phyloP scores from a whole-genome alignment of 53 echinoderm and acorn worm genomes.

The Zoroaster sp. region DNA sequence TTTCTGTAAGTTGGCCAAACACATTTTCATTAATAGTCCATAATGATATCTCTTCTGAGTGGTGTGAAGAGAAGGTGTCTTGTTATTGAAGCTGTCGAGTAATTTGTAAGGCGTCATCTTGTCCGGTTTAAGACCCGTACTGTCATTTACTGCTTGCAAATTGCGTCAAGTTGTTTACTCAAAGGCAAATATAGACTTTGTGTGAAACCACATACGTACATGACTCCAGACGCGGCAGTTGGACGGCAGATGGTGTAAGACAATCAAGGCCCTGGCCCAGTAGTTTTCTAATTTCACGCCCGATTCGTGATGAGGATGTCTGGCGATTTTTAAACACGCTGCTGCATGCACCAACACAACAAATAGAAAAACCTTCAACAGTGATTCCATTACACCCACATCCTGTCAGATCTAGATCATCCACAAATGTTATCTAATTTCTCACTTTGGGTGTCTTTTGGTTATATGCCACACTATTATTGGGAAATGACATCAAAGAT shows the following conservation, averaged over 20 bases:
- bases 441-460: too few relatives aligned
- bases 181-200: not conserved
- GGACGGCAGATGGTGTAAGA: constrained; percentile 10
- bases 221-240: not conserved
- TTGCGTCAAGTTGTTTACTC: not conserved
- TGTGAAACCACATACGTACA: not conserved
- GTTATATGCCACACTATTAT: too few relatives aligned
- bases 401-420: too few relatives aligned
- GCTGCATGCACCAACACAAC: too few relatives aligned
- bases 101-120: not conserved
- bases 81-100: too few relatives aligned
- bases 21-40: too few relatives aligned
- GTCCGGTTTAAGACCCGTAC: not conserved
- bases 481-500: too few relatives aligned
- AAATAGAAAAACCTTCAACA: too few relatives aligned
- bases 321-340: not conserved
- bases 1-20: too few relatives aligned
- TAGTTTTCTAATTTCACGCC: constrained; percentile 14
- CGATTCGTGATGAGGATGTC: not conserved
- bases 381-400: too few relatives aligned
- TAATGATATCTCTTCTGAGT: too few relatives aligned
- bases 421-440: too few relatives aligned
- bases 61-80: not conserved
- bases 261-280: not conserved
- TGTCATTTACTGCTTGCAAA: not conserved